Conservation (phyloP, 2,888 invertebrate genomes). For the Macroteleia sp. region DNA sequence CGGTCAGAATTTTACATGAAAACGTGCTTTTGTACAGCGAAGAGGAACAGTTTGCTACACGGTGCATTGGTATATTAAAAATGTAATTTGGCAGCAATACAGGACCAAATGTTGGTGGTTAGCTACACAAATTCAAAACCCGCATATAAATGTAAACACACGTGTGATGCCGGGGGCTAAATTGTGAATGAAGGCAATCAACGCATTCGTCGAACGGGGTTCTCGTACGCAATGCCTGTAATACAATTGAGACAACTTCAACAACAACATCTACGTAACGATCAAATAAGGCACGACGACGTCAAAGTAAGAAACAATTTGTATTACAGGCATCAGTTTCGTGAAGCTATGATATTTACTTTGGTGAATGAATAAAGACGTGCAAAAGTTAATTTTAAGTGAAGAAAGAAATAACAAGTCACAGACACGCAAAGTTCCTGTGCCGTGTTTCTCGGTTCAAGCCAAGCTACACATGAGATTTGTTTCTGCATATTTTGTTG, state of each 20-base stretch:
- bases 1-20: constrained; percentile 17
- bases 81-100: constrained; percentile 20
- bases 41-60: not conserved
- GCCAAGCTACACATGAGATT: too few relatives aligned
- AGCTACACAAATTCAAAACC: constrained; percentile 50
- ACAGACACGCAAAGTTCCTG: too few relatives aligned
- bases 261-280: not conserved
- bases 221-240: constrained; percentile 26
- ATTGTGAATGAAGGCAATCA: constrained; percentile 54
- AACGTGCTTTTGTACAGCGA: constrained; percentile 1
- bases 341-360: constrained; percentile 10
- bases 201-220: constrained; percentile 49
- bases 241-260: constrained; percentile 25
- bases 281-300: constrained; percentile 8
- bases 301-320: constrained; percentile 37
- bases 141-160: constrained; percentile 23
- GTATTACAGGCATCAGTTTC: too few relatives aligned
- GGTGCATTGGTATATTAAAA: constrained; percentile 14
- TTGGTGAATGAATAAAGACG: constrained; percentile 29
- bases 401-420: constrained; percentile 15
- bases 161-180: constrained; percentile 13
- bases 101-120: constrained; percentile 48
- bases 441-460: too few relatives aligned
- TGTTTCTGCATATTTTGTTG: too few relatives aligned
- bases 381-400: constrained; percentile 27